A percentile compares a stretch with the other conserved stretches of the same genome.
These are phyloP conservation scores for Thereva nobilitata DNA, from an alignment of 2,888 invertebrate genomes.

Conservation along the genomic window DNA sequence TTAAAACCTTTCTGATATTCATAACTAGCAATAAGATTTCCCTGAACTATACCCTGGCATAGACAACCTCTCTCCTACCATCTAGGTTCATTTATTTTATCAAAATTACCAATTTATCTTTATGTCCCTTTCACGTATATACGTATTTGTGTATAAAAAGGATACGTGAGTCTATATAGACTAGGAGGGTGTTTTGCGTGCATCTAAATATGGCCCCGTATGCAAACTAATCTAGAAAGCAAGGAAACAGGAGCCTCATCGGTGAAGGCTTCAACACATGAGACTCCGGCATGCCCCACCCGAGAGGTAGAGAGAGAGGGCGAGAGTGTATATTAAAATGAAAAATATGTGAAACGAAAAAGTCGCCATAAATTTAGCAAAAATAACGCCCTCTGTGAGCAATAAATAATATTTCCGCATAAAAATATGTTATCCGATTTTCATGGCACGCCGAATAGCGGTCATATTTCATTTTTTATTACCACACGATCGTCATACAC, in stretches of 20 bases:
- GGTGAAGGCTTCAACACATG: conserved; percentile 23
- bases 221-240: conserved; percentile 39
- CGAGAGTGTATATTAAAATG: conserved; percentile 41
- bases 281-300: conserved; percentile 1
- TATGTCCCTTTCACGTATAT: conserved; percentile 23
- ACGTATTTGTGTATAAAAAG: not conserved
- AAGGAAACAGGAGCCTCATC: conserved; percentile 6
- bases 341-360: conserved; percentile 41
- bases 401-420: conserved; percentile 56
- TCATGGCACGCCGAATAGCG: conserved; percentile 54
- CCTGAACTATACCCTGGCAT: not conserved
- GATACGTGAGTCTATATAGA: not conserved
- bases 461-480: conserved; percentile 57
- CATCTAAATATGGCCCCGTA: conserved; percentile 14
- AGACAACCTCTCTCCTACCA: too few species aligned
- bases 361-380: conserved; percentile 43
- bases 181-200: not conserved
- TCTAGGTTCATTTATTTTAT: conserved; percentile 6
- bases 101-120: conserved; percentile 33
- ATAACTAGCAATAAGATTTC: conserved; percentile 21
- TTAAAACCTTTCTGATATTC: not conserved
- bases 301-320: not conserved
- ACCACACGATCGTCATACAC: conserved; percentile 45
- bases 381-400: conserved; percentile 52
- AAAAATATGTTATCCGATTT: conserved; percentile 58